Evolutionary conservation across 2,888 invertebrate species (phyloP).

Genomic region (Tachina lurida): DNA sequence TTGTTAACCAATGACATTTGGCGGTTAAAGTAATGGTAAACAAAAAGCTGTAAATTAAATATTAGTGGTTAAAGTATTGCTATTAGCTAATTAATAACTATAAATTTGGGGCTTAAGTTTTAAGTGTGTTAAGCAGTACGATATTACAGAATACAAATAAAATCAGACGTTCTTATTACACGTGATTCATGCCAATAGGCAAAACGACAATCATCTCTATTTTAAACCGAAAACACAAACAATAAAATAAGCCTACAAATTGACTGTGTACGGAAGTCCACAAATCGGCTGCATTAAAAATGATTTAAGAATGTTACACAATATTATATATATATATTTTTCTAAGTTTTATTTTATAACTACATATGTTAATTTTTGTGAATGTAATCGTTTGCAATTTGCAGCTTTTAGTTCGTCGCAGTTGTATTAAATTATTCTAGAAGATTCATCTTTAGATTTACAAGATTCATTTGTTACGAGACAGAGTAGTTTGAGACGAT

Average conservation of each 20-base stretch:
- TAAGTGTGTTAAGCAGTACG: too few relatives aligned
- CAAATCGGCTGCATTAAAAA: constrained; percentile 18
- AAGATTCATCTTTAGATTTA: constrained; percentile 7
- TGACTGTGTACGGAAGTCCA: constrained; percentile 2
- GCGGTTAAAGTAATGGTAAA: too few relatives aligned
- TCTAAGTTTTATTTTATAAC: background rate
- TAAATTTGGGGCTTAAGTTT: too few relatives aligned
- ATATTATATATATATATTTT: background rate
- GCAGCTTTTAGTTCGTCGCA: background rate
- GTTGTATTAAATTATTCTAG: background rate
- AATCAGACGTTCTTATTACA: background rate
- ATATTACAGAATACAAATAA: too few relatives aligned
- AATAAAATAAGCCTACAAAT: background rate
- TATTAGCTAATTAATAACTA: too few relatives aligned
- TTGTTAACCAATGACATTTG: too few relatives aligned
- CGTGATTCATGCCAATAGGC: background rate
- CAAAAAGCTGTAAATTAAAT: too few relatives aligned
- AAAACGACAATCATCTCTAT: background rate
- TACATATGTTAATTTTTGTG: background rate
- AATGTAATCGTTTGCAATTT: background rate
- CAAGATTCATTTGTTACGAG: background rate
- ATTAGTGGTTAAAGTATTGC: too few relatives aligned
- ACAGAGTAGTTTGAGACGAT: constrained; percentile 2
- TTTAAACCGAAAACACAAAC: background rate
- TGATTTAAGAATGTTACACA: constrained; percentile 8